Evolutionary conservation across 2,113 vertebrate genomes (phyloP).

Genomic region (Hippocampus mohnikei): DNA sequence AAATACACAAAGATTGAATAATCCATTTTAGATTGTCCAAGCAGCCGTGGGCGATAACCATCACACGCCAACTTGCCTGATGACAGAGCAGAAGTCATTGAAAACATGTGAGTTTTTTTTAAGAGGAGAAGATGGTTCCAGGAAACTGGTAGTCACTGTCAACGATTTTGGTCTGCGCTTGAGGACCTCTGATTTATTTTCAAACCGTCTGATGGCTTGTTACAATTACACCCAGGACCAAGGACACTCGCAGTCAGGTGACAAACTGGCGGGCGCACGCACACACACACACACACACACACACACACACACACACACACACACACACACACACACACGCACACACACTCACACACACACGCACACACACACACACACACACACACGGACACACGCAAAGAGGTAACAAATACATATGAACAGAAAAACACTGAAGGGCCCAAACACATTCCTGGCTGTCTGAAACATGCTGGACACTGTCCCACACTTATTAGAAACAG

Average conservation of each 20-base stretch:
- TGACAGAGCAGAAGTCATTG: slow-evolving; percentile 59
- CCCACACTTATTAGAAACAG: slow-evolving; percentile 65
- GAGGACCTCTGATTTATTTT: slow-evolving; percentile 57
- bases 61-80: slow-evolving; percentile 52
- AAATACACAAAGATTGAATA: slow-evolving; percentile 32
- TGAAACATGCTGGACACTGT: slow-evolving; percentile 63
- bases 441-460: slow-evolving; percentile 59
- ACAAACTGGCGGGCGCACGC: slow-evolving; percentile 27
- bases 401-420: neutral
- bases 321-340: slow-evolving; percentile 28
- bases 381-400: slow-evolving; percentile 24
- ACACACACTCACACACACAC: too few relatives aligned
- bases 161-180: slow-evolving; percentile 38
- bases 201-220: slow-evolving; percentile 50
- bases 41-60: slow-evolving; percentile 26
- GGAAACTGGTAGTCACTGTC: slow-evolving; percentile 62
- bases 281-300: slow-evolving; percentile 18
- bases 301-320: slow-evolving; percentile 31
- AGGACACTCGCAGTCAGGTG: slow-evolving; percentile 26
- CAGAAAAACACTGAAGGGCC: slow-evolving; percentile 20
- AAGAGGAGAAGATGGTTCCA: slow-evolving; percentile 49
- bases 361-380: slow-evolving; percentile 9
- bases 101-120: slow-evolving; percentile 58
- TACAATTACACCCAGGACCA: slow-evolving; percentile 36
- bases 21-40: slow-evolving; percentile 48